Evolutionary conservation across 2,888 invertebrate species (phyloP), one percentile per base, ranked within the genome.

Genomic region (Spialia ferax): DNA sequence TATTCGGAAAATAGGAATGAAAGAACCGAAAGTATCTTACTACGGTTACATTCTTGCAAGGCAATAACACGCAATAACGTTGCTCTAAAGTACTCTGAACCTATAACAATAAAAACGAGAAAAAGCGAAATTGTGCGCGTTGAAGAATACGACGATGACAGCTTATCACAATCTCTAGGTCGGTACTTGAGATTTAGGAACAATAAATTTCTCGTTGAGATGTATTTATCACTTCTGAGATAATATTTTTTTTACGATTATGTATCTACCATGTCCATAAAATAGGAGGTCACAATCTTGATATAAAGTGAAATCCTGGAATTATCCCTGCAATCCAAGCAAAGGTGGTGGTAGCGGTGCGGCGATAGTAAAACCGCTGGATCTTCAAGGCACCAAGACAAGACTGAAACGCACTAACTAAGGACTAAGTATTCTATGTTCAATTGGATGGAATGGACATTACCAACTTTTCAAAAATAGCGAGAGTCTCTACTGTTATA

Each of bases 141-240:
- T 45, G 61, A 66, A 66, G 60, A 66, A 66, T 66, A 66, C 60
- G 66, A 65, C 59, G 48, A 29, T 66, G 65, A 66, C 65, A 57
- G 54, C 66, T 66, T 66, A 60, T 66, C 66, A 55, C 66, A 60
- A 38, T 38, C 57, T 66, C 66, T 60, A n/a, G n/a, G n/a, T n/a
- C n/a, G n/a, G n/a, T n/a, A 66, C 66, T 60, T 29, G 54, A 66
- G 66, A 66, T 66, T 66, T 66, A 61, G 15, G 66, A 60, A 61
- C 66, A 60, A 66, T 66, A 66, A 66, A 66, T 66, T 45, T 54
- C 60, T 29, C 54, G 52, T 66, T 45, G 42, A 60, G 65, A 65
- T 23, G 66, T 42, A 66, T 66, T 66, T 66, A 60, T 60, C 60
- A 66, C 66, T 55, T 54, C 52, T 60, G 60, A 60, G 66, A 48